Evolutionary conservation across 2,888 invertebrate genomes (phyloP), one percentile per base, ranked within the genome.

Genomic region (Tortricodes alternella): DNA sequence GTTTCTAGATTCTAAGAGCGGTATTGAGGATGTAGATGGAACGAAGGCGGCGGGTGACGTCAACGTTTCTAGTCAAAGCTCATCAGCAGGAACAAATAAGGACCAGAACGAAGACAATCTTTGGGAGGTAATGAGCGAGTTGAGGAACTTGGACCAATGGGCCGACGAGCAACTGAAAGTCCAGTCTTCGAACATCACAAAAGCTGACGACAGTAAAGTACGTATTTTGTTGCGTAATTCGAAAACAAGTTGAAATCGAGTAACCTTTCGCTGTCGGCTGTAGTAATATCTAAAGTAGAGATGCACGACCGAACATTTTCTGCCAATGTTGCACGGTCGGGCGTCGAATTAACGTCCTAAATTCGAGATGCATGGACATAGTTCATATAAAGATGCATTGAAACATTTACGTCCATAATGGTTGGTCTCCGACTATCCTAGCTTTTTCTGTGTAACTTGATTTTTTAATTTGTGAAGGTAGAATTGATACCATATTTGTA

Each of bases 201-300:
- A 79, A 64, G 82, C 85, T 46, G 89, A 89, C 32, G 89, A 89
- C 58, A 83, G 74, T 65, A 85, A 84, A 74, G 89, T 89, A 71
- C 63, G 75, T 43, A 15, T 16, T 21, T 21, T 38, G 4, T 38
- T 48, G 29, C 46, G 35, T 16, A 19, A 49, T 44, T 41, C 11
- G 32, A n/a, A 41, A 41, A 19, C 4, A 18, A 3, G 23, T 3
- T 4, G 13, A 19, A 15, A 27, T 27, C 27, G 6, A 18, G 41
- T 18, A 41, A 35, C 27, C 21, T 19, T n/a, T 29, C 2, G 29
- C 16, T 3, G 6, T 44, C 9, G 23, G 13, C 15, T n/a, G 6
- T 27, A 4, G 23, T 43, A 27, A 24, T 27, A 16, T 43, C n/a
- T 15, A 8, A 24, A 23, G 18, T n/a, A 41, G 24, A 16, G 34